Base-by-base conservation (phyloP, 1,140 invertebrate species). In the Bombus haemorrhoidalis region DNA sequence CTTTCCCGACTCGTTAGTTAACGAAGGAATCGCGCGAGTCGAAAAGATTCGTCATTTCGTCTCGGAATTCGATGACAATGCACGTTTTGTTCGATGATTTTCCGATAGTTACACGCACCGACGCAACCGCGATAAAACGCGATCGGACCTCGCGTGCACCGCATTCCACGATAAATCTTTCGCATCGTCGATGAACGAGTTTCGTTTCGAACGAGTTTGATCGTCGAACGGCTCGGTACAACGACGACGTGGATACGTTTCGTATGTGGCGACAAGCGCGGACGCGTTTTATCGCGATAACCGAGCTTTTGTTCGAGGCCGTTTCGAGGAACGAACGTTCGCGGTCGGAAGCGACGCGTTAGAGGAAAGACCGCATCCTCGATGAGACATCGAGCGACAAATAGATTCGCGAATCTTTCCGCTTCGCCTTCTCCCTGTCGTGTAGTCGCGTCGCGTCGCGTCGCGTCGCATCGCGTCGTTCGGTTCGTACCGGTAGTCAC, bases 1-100 rank as follows among this genome's bases (percentile, higher is more conserved):
- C 89, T 86, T 87, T 87, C 85, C 89, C 86, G 88, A 83, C 75
- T 64, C 62, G 88, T 89, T 90, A 83, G 89, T 90, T 87, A 86
- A 90, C 85, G 66, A 82, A 64, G 85, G 83, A 81, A 90, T 80
- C 81, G 88, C 77, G 66, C 77, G 66, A 37, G 59, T 59, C 81
- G 80, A 72, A 75, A 75, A 69, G 72, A 78, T 28, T 28, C 25
- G 59, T 62, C 59, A 28, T 28, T 81, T 86, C 64, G 81, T 81
- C 64, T 69, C 77, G 76, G 53, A 66, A 81, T 53, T n/a, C 87
- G 28, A 81, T 74, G 85, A 89, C 87, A 89, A 77, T 83, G 62
- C 81, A 37, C 66, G 84, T 87, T 86, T 89, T 89, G 87, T 89
- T 86, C 81, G 66, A 59, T 59, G 37, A 83, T 83, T 83, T 89